These are phyloP conservation scores for Agonum fuliginosum DNA, from an alignment of 2,888 invertebrate genomes.

Conservation along the genomic window DNA sequence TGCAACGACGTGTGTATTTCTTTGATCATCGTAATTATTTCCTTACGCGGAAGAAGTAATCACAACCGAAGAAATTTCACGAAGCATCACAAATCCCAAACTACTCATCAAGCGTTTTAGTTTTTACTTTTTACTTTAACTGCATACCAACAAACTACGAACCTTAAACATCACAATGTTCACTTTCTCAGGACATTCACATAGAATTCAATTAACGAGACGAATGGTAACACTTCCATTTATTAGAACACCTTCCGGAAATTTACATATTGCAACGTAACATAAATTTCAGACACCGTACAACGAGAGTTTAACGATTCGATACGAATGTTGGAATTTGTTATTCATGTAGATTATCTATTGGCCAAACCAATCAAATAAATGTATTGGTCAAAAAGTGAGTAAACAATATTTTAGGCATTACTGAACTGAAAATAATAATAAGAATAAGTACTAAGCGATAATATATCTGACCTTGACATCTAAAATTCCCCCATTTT, in stretches of 20 bases:
- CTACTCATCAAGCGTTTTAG: not conserved
- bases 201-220: slow-evolving; percentile 3
- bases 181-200: slow-evolving; percentile 34
- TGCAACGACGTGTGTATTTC: too few species aligned
- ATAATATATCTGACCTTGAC: slow-evolving; percentile 1
- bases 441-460: too few species aligned
- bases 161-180: slow-evolving; percentile 14
- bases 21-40: not conserved
- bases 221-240: not conserved
- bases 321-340: not conserved
- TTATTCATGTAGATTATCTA: not conserved
- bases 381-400: too few species aligned
- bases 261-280: too few species aligned
- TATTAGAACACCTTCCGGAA: not conserved
- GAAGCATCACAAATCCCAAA: not conserved
- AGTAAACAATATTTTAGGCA: too few species aligned
- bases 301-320: too few species aligned
- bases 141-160: slow-evolving; percentile 20
- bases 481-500: not conserved
- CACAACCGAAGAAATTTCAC: not conserved
- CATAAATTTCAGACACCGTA: too few species aligned
- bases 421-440: too few species aligned
- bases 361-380: too few species aligned
- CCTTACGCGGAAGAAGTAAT: not conserved
- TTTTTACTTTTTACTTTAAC: not conserved